phyloP scores from a whole-genome alignment of 1,140 invertebrate species.

The Coelopa frigida region DNA sequence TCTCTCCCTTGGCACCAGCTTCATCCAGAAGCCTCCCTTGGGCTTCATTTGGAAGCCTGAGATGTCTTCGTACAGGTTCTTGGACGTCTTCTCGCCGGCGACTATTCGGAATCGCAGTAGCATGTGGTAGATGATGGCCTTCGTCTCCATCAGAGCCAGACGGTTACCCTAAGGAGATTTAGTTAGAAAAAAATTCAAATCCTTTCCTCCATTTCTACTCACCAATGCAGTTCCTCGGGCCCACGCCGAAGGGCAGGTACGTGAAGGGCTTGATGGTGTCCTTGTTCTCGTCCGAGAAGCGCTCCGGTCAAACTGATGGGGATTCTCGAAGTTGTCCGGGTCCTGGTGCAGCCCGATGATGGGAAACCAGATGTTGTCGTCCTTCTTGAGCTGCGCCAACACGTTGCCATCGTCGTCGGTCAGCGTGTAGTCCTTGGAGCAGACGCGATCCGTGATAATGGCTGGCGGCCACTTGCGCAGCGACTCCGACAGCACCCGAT shows the following conservation, averaged over 20 bases:
- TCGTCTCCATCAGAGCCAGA: conserved; percentile 47
- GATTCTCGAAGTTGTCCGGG: conserved; percentile 49
- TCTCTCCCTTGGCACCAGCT: conserved; percentile 19
- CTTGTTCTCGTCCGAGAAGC: conserved; percentile 52
- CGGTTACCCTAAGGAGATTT: conserved; percentile 46
- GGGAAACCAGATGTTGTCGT: conserved; percentile 47
- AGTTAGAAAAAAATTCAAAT: no score
- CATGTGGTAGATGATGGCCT: conserved; percentile 38
- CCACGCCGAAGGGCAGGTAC: conserved; percentile 58
- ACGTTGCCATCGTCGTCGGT: conserved; percentile 45
- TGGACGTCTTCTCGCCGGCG: conserved; percentile 35
- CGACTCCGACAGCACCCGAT: conserved; percentile 50
- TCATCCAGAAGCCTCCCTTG: conserved; percentile 37
- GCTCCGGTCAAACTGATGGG: conserved; percentile 52
- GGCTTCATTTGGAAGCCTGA: conserved; percentile 24
- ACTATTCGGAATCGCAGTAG: conserved; percentile 29
- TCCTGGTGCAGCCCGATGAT: conserved; percentile 52
- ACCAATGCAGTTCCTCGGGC: conserved; percentile 57
- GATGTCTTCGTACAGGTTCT: conserved; percentile 24
- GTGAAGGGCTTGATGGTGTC: conserved; percentile 47
- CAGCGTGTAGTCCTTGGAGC: conserved; percentile 47
- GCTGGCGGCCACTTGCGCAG: conserved; percentile 52
- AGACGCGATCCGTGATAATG: conserved; percentile 45
- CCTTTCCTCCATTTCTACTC: no score
- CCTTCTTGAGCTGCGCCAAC: conserved; percentile 39